Evolutionary conservation across 2,797 vertebrate species (phyloP).

Genomic region (Cyprinella venusta): DNA sequence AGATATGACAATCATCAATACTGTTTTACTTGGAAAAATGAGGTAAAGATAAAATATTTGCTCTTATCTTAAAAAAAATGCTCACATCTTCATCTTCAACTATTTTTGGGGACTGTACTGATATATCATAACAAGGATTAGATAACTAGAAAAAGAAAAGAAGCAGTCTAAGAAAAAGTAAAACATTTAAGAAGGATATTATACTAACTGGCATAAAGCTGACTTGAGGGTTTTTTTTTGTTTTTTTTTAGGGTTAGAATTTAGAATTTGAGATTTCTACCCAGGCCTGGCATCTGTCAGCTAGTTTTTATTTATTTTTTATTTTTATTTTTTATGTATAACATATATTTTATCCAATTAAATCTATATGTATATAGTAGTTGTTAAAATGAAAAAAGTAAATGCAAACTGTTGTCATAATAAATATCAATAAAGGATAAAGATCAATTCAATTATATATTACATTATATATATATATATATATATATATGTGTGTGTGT

Average conservation of each 20-base stretch:
- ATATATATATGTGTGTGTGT: too few relatives aligned
- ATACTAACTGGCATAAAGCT: neutral
- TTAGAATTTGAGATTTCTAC: neutral
- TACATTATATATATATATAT: too few relatives aligned
- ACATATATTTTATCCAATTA: neutral
- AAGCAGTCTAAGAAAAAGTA: neutral
- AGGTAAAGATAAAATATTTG: neutral
- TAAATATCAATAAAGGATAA: too few relatives aligned
- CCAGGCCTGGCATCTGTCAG: neutral
- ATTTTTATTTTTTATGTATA: neutral
- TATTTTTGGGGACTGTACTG: neutral
- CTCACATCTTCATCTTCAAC: too few relatives aligned
- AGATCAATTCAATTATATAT: too few relatives aligned
- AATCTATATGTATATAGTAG: too few relatives aligned
- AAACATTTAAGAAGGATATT: neutral
- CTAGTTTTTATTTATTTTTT: neutral
- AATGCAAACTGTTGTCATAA: too few relatives aligned
- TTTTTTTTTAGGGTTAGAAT: neutral
- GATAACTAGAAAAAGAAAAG: neutral
- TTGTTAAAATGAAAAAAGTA: too few relatives aligned
- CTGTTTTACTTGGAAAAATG: neutral
- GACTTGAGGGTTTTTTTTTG: too few relatives aligned
- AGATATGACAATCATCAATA: neutral
- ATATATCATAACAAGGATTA: neutral
- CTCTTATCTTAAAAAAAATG: neutral